Base-by-base conservation (phyloP, 2,888 invertebrate genomes). In the Lapara coniferarum region DNA sequence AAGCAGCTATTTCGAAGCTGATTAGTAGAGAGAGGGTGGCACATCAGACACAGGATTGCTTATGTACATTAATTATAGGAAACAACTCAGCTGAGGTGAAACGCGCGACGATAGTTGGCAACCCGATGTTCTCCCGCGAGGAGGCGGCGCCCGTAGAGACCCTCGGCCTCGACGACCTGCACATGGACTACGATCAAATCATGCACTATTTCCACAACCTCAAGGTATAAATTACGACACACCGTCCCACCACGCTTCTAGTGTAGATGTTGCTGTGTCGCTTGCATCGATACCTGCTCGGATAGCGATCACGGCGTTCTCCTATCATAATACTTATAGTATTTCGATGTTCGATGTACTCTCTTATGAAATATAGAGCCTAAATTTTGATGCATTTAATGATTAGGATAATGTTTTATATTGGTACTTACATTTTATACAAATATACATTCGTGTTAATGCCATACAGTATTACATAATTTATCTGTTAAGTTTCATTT, bases 151-250 rank as follows among this genome's bases (percentile, higher is more conserved):
- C 90, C 76, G 94, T 92, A 73, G 95, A 96, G 79, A 90, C 95
- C 77, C 95, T 96, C 72, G 96, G 95, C 67, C 93, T 97, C 78
- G 97, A 97, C 89, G 97, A 97, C 89, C 95, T 98, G 75, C 97
- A 97, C 86, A 98, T 99, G 98, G 98, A 98, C 93, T 99, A 99
- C 93, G 98, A 98, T 89, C 98, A 98, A 95, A 97, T 99, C 91
- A 98, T 98, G 97, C 97, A 98, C 89, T 98, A 99, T 94, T 99
- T 99, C 95, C 98, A 98, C 95, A 98, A 98, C 95, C 95, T 99
- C 87, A 99, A 99, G 95, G 98, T 98, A 95, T 92, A 93, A 89
- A 88, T 75, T 77, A 79, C 77, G 82, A 82, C 82, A 77, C 86
- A 81, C 86, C 88, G 88, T 83, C 87, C 85, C 87, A 83, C 86